Evolutionary conservation across 2,797 vertebrate genomes (phyloP), one percentile per base, ranked within the genome.

Genomic region (Lacerta bilineata): DNA sequence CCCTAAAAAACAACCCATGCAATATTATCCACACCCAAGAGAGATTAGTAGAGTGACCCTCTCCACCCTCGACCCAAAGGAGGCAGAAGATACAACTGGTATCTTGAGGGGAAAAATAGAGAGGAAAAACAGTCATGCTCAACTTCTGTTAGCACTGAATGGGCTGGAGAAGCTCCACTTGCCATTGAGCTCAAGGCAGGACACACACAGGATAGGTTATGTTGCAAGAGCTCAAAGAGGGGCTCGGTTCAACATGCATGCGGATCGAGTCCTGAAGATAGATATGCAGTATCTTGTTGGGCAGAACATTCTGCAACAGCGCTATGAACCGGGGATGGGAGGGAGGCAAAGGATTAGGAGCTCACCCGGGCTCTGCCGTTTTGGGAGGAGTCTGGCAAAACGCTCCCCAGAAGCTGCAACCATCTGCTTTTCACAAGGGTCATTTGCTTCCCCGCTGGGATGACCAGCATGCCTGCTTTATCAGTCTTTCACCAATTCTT

Each of bases 1-100:
- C 71, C 71, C n/a, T 29, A 96, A 94, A 94, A 95, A 95, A 46
- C 25, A 20, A 55, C 95, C 91, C 98, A 98, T 98, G 98, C 98
- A 94, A 90, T 90, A 90, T 91, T 89, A 94, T 91, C 92, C 1
- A 39, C 0, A 29, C 94, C 96, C 85, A 5, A 91, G 93, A 92
- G 80, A 85, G 90, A 93, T 95, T 92, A 96, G 96, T 90, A 84
- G 0, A 64, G 93, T 89, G 85, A 83, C 83, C 92, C 90, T 90
- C 0, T 93, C 95, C 90, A 0, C 75, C 3, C 3, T 5, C 87
- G 33, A 84, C 0, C 78, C n/a, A 1, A 86, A 82, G 0, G 88
- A 94, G 86, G 81, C 0, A 0, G 81, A 89, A 43, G 61, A 81
- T 0, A 13, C 9, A 82, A 72, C 83, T 39, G 20, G 88, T 74